These are phyloP conservation scores for Solen grandis DNA, from an alignment of 1,140 invertebrate genomes.

Conservation along the genomic window DNA sequence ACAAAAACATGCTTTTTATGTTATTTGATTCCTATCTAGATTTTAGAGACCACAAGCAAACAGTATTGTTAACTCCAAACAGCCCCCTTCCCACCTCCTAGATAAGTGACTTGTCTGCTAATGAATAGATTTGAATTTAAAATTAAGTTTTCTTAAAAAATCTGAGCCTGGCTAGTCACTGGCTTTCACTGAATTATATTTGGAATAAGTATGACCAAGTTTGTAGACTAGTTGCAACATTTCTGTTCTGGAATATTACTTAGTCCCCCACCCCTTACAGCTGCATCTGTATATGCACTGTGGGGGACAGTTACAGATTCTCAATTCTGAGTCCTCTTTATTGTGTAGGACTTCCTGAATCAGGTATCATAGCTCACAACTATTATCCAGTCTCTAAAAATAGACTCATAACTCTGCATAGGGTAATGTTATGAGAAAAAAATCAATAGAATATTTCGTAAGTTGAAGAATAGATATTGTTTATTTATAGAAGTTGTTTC, in stretches of 20 bases:
- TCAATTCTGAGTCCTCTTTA: not conserved
- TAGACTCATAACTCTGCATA: conserved; percentile 6
- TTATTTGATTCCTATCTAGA: too few relatives aligned
- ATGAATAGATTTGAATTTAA: too few relatives aligned
- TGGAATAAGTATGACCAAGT: not conserved
- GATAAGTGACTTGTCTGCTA: too few relatives aligned
- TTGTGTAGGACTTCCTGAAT: not conserved
- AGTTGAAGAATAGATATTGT: conserved; percentile 27
- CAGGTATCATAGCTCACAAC: not conserved
- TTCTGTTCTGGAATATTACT: not conserved
- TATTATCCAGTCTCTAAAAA: conserved; percentile 9
- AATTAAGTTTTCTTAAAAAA: too few relatives aligned
- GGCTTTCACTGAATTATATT: not conserved
- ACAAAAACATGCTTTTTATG: too few relatives aligned
- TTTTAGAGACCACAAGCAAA: too few relatives aligned
- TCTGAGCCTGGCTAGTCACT: too few relatives aligned
- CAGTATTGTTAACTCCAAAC: too few relatives aligned
- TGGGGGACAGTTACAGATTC: not conserved
- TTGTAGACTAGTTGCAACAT: not conserved
- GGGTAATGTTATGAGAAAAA: conserved; percentile 22
- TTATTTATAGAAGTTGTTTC: too few relatives aligned
- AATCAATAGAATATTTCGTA: not conserved
- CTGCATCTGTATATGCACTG: not conserved
- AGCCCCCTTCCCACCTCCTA: too few relatives aligned
- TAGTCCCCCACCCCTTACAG: not conserved